phyloP scores from a whole-genome alignment of 2,797 vertebrate genomes.

The Pangasius krempfi region DNA sequence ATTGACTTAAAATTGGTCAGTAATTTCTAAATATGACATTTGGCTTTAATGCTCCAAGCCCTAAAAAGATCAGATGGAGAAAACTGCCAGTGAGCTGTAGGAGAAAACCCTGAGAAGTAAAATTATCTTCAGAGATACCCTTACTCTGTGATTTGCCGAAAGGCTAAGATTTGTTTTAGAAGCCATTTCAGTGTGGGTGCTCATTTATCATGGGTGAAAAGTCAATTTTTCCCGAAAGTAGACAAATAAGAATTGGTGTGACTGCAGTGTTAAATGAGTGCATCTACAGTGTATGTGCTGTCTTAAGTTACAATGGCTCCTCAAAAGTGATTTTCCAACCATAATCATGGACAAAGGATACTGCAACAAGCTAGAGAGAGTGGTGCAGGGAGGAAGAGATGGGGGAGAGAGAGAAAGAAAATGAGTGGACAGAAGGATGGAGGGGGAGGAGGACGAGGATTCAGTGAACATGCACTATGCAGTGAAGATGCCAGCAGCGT shows the following conservation, averaged over 20 bases:
- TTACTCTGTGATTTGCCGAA: conserved; percentile 22
- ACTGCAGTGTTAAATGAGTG: conserved; percentile 30
- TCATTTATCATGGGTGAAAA: conserved; percentile 26
- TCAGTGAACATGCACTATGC: conserved; percentile 39
- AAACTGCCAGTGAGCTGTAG: not conserved
- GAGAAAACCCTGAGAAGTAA: not conserved
- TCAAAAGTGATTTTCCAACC: conserved; percentile 36
- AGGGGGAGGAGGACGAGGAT: conserved; percentile 31
- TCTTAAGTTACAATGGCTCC: conserved; percentile 30
- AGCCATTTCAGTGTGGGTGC: conserved; percentile 11
- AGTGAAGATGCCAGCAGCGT: conserved; percentile 50
- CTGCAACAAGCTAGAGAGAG: conserved; percentile 23
- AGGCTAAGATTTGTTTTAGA: conserved; percentile 13
- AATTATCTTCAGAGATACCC: conserved; percentile 2
- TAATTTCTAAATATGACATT: not conserved
- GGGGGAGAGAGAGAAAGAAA: not conserved
- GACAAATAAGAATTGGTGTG: conserved; percentile 17
- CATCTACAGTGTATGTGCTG: conserved; percentile 15
- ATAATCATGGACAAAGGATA: conserved; percentile 28
- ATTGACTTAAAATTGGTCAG: not conserved
- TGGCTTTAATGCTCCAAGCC: not conserved
- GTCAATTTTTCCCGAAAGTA: conserved; percentile 2
- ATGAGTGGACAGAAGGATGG: conserved; percentile 36
- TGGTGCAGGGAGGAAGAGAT: not conserved
- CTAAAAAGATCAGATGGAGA: not conserved